Percentiles rank a stretch among this genome's conserved stretches.
These are phyloP conservation scores for Camponotus fellah DNA, from an alignment of 2,888 invertebrate species.

Conservation along the genomic window DNA sequence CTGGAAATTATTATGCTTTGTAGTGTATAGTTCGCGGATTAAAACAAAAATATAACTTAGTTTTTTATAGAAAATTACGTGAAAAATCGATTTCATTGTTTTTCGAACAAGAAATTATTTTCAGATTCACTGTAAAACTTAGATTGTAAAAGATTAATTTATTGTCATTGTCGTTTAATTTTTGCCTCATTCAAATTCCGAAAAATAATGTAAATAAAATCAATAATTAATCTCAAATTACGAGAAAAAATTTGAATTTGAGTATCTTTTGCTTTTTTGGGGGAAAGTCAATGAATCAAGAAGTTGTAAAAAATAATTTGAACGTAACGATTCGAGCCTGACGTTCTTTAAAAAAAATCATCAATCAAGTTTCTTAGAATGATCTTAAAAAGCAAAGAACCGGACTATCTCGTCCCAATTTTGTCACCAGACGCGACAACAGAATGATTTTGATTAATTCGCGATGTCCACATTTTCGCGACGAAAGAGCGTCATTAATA, in stretches of 20 bases:
- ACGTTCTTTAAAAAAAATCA: constrained; percentile 29
- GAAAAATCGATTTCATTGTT: not conserved
- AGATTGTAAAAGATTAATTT: not conserved
- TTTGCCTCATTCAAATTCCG: not conserved
- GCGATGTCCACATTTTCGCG: constrained; percentile 42
- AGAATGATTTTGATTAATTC: constrained; percentile 63
- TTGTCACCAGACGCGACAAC: constrained; percentile 26
- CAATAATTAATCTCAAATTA: not conserved
- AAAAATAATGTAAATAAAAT: not conserved
- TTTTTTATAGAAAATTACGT: constrained; percentile 21
- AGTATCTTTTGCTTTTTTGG: constrained; percentile 3
- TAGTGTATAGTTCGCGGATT: constrained; percentile 45
- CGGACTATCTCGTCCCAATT: constrained; percentile 37
- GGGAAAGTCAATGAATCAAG: not conserved
- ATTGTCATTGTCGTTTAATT: not conserved
- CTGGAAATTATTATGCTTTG: constrained; percentile 55
- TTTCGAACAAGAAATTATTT: not conserved
- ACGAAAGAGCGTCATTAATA: constrained; percentile 59
- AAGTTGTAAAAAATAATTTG: constrained; percentile 9
- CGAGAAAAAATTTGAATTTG: not conserved
- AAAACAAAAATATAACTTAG: constrained; percentile 33
- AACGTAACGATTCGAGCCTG: constrained; percentile 34
- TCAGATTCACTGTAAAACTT: not conserved
- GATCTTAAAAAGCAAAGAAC: constrained; percentile 26
- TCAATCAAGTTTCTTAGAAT: constrained; percentile 46